A percentile compares a stretch with the other conserved stretches of the same genome.
phyloP scores from a whole-genome alignment of 2,797 vertebrate species.

The Pseudomugil tenellus region DNA sequence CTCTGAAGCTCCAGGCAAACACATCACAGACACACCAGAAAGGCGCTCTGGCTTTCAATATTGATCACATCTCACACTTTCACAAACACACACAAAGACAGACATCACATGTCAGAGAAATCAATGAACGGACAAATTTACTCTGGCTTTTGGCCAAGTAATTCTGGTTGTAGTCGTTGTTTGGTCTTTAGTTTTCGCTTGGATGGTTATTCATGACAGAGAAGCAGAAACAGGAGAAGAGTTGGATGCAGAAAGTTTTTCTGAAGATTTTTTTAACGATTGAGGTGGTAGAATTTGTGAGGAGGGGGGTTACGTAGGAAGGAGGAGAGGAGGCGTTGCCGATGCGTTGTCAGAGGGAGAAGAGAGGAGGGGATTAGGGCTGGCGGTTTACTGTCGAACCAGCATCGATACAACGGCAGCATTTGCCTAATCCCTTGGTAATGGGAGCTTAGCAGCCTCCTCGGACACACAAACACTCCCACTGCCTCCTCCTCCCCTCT shows the following conservation, averaged over 20 bases:
- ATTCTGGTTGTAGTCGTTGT: slow-evolving; percentile 50
- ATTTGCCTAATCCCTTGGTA: slow-evolving; percentile 89
- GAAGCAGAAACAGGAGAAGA: slow-evolving; percentile 48
- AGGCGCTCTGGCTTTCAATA: slow-evolving; percentile 77
- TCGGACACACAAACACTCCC: slow-evolving; percentile 84
- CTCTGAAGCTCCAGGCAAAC: slow-evolving; percentile 67
- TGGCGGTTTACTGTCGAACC: slow-evolving; percentile 81
- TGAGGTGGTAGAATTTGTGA: slow-evolving; percentile 5
- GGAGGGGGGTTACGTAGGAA: slow-evolving; percentile 39
- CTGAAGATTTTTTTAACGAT: slow-evolving; percentile 55
- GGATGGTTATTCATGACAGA: slow-evolving; percentile 43
- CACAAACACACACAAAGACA: slow-evolving; percentile 44
- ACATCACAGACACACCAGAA: slow-evolving; percentile 71
- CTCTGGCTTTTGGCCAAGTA: slow-evolving; percentile 70
- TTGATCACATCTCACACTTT: slow-evolving; percentile 72
- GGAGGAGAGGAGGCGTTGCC: slow-evolving; percentile 72
- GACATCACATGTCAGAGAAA: slow-evolving; percentile 70
- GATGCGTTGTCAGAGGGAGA: slow-evolving; percentile 76
- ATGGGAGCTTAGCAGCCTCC: slow-evolving; percentile 87
- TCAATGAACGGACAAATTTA: slow-evolving; percentile 74
- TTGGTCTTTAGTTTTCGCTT: slow-evolving; percentile 11
- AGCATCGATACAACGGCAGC: slow-evolving; percentile 84
- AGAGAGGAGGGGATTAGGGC: slow-evolving; percentile 83
- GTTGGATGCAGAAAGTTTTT: slow-evolving; percentile 64
- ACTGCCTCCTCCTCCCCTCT: slow-evolving; percentile 74